Base-by-base conservation (phyloP, 1,140 invertebrate species). In the Drosophila busckii region DNA sequence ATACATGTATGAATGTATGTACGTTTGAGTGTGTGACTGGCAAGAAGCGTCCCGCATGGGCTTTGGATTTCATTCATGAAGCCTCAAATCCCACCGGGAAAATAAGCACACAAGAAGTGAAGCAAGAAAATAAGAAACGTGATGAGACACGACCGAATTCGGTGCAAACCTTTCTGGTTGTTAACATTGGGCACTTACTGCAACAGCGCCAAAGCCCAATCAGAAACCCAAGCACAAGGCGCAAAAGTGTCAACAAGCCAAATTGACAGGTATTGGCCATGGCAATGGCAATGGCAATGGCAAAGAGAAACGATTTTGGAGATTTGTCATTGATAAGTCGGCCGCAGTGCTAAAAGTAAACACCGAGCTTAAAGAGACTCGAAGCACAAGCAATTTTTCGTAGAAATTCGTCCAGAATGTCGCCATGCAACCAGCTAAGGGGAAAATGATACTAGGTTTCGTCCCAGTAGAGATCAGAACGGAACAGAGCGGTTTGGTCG, bases 311-410 rank as follows among this genome's bases (percentile, higher is more conserved):
- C 75, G 76, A 82, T 83, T 82, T 82, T 82, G 75, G 75, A 82
- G 75, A 82, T 82, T 82, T 82, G 76, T 82, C 75, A 80, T 80
- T 78, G 75, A 82, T 82, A 82, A 82, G 76, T 82, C 69, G 70
- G 56, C 60, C 75, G 67, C 67, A 78, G 61, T 78, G 68, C 49
- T 35, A 48, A 61, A 53, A 60, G 44, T 13, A 12, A 9, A 31
- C 34, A 31, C 23, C 8, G 6, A 22, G 44, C 28, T 29, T 67
- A 52, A 63, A 82, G 69, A 69, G 75, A 48, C 64, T 31, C 70
- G 42, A 76, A 71, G 45, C 56, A 55, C 55, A 52, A 28, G 45
- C 20, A 19, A 34, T 26, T 58, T 82, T 82, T 75, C 76, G 75
- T 52, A 80, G 75, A 82, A 82, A 82, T 65, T 25, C 25, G 31